phyloP scores from a whole-genome alignment of 2,113 vertebrate genomes.

The Seriola quinqueradiata region DNA sequence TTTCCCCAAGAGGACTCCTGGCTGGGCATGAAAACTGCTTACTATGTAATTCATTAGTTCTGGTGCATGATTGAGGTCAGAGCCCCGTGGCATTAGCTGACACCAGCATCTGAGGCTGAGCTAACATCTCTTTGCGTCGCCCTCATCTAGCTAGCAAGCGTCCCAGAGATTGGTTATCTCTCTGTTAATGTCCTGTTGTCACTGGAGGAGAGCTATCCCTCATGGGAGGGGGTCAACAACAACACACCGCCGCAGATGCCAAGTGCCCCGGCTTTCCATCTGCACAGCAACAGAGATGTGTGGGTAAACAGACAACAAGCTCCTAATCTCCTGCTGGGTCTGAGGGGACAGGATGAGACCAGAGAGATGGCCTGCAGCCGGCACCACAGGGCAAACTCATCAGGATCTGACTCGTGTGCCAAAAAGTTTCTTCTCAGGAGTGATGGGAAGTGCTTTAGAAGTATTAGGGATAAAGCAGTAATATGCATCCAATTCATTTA shows the following conservation, averaged over 20 bases:
- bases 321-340: slow-evolving; percentile 75
- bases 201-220: slow-evolving; percentile 71
- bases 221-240: slow-evolving; percentile 38
- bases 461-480: slow-evolving; percentile 67
- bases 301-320: slow-evolving; percentile 77
- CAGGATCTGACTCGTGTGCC: slow-evolving; percentile 64
- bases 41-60: slow-evolving; percentile 80
- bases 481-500: slow-evolving; percentile 64
- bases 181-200: slow-evolving; percentile 68
- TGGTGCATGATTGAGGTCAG: slow-evolving; percentile 77
- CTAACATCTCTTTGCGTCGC: slow-evolving; percentile 43
- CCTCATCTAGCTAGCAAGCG: slow-evolving; percentile 32
- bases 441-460: slow-evolving; percentile 69
- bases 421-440: slow-evolving; percentile 71
- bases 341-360: slow-evolving; percentile 73
- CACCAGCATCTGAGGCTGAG: slow-evolving; percentile 59
- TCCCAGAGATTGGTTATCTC: slow-evolving; percentile 68
- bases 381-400: slow-evolving; percentile 74
- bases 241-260: slow-evolving; percentile 62
- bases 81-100: slow-evolving; percentile 62
- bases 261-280: slow-evolving; percentile 67
- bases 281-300: slow-evolving; percentile 75
- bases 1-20: slow-evolving; percentile 69
- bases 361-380: slow-evolving; percentile 63
- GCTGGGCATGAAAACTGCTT: slow-evolving; percentile 71